These are phyloP conservation scores for Drosophila micromelanica DNA, from an alignment of 1,140 invertebrate genomes.

Conservation along the genomic window DNA sequence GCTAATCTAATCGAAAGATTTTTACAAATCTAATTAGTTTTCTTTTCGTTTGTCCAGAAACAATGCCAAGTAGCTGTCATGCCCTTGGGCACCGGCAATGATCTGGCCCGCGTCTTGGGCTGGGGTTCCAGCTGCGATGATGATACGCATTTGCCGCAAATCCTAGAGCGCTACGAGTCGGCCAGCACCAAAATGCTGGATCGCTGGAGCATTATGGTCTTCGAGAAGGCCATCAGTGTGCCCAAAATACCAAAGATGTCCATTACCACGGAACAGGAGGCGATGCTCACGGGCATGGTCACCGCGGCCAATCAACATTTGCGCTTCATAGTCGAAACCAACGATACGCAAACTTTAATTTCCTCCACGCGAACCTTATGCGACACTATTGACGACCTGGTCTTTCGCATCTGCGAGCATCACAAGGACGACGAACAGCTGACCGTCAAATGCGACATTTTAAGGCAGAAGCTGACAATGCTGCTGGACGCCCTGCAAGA, in stretches of 20 bases:
- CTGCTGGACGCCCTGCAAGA: slow-evolving; percentile 90
- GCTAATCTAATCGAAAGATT: too few relatives aligned
- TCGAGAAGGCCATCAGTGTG: slow-evolving; percentile 90
- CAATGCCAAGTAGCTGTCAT: slow-evolving; percentile 96
- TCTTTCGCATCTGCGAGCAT: slow-evolving; percentile 87
- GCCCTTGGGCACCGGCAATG: slow-evolving; percentile 97
- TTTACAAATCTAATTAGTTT: too few relatives aligned
- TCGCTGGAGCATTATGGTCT: slow-evolving; percentile 97
- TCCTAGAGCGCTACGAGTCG: slow-evolving; percentile 96
- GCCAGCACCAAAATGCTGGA: slow-evolving; percentile 98
- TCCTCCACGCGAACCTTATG: slow-evolving; percentile 92
- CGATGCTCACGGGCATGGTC: slow-evolving; percentile 89
- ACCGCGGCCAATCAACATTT: slow-evolving; percentile 92
- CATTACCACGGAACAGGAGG: slow-evolving; percentile 85
- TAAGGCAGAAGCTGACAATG: slow-evolving; percentile 91
- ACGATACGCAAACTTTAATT: slow-evolving; percentile 91
- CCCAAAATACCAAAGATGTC: slow-evolving; percentile 86
- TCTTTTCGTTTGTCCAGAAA: slow-evolving; percentile 86
- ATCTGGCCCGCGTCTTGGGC: slow-evolving; percentile 96
- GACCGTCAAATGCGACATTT: slow-evolving; percentile 88
- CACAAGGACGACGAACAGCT: slow-evolving; percentile 87
- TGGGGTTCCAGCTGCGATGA: slow-evolving; percentile 98
- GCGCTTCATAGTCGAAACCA: slow-evolving; percentile 94
- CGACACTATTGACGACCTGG: slow-evolving; percentile 92
- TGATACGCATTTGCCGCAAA: slow-evolving; percentile 95